Evolutionary conservation across 2,797 vertebrate species (phyloP).

Genomic region (Sebastes miniatus): DNA sequence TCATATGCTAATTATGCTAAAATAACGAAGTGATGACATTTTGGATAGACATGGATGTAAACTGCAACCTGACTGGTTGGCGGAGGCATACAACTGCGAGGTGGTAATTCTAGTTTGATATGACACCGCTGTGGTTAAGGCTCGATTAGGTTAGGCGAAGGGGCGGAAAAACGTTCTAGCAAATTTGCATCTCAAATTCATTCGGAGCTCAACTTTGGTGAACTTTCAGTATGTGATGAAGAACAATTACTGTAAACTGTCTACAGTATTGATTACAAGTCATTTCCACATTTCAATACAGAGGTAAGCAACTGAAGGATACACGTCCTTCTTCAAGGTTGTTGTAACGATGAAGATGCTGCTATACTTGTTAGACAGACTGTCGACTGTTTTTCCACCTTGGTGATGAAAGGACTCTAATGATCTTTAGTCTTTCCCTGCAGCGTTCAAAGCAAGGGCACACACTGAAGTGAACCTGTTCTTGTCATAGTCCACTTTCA

Average conservation of each 20-base stretch:
- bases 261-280: slow-evolving; percentile 22
- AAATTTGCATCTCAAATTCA: too few species aligned
- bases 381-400: slow-evolving; percentile 36
- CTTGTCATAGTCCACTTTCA: slow-evolving; percentile 31
- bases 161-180: too few species aligned
- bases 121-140: background rate
- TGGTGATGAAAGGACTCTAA: slow-evolving; percentile 32
- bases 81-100: too few species aligned
- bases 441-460: slow-evolving; percentile 34
- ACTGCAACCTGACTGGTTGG: too few species aligned
- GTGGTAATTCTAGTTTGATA: background rate
- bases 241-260: background rate
- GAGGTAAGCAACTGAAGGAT: slow-evolving; percentile 25
- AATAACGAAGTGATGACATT: too few species aligned
- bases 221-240: background rate
- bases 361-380: slow-evolving; percentile 37
- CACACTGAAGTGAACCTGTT: slow-evolving; percentile 13
- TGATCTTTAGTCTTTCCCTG: slow-evolving; percentile 42
- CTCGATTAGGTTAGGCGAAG: too few species aligned
- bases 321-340: slow-evolving; percentile 25
- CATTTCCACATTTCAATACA: slow-evolving; percentile 21
- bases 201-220: too few species aligned
- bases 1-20: too few species aligned
- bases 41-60: too few species aligned
- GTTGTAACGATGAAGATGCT: slow-evolving; percentile 24